Percentiles rank a stretch among this genome's conserved stretches.
Conservation (phyloP, 2,113 vertebrate genomes). For the Pyrgilauda ruficollis region DNA sequence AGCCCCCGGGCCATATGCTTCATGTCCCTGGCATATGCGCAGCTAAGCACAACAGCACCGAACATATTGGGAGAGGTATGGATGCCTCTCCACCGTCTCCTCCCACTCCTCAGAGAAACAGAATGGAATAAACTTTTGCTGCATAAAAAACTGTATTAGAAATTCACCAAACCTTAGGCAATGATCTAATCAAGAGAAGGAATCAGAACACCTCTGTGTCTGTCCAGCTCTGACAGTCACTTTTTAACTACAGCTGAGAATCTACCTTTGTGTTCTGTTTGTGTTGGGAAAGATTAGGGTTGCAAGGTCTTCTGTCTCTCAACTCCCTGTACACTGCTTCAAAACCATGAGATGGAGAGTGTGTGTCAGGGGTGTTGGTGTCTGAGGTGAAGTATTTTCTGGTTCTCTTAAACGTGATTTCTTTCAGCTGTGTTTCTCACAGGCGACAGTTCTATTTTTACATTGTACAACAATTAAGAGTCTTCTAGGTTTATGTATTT, state of each 20-base stretch:
- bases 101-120: conserved; percentile 38
- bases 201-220: neutral
- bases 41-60: conserved; percentile 43
- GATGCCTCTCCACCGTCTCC: neutral
- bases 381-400: neutral
- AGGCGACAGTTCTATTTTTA: neutral
- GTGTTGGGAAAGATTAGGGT: neutral
- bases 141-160: conserved; percentile 25
- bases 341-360: neutral
- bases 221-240: conserved; percentile 1
- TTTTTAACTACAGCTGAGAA: neutral
- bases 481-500: neutral
- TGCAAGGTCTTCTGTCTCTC: neutral
- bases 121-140: conserved; percentile 48
- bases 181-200: neutral
- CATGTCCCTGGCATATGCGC: conserved; percentile 64
- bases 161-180: conserved; percentile 39
- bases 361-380: neutral
- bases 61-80: conserved; percentile 71
- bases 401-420: neutral
- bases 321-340: neutral
- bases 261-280: neutral
- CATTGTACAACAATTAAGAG: neutral
- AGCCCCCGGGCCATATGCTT: conserved; percentile 71
- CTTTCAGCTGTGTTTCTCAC: neutral